Base-by-base conservation (phyloP, 2,888 invertebrate genomes). In the Crepidodera aurea region DNA sequence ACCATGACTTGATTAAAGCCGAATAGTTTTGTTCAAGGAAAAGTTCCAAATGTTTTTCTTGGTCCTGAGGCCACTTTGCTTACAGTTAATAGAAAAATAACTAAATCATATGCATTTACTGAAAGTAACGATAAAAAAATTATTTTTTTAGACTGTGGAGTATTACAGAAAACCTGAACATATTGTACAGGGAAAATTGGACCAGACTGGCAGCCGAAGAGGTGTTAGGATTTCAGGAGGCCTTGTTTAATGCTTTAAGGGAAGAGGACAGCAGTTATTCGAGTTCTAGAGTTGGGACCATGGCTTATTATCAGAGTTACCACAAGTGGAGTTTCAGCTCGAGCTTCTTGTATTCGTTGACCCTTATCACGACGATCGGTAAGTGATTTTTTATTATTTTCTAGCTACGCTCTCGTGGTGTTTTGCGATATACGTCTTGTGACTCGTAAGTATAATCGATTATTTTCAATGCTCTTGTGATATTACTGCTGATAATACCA, bases 281-380 rank as follows among this genome's bases (percentile, higher is more conserved):
- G 13, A 83, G 83, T 3, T 84, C 84, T 78, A 79, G 84, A 80
- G 74, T 66, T 13, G 76, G 76, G 2, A 71, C 81, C n/a, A 75
- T 77, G 60, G 73, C 74, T 44, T 77, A 78, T 63, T 69, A 75
- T 48, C 78, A 79, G 50, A 73, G 73, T 42, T 57, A 87, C 71
- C 90, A 91, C 77, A 86, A 90, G 71, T 96, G 96, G 95, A 93
- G 93, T 46, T 94, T 96, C 81, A 91, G 94, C 68, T 92, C 93
- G 69, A 94, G 95, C 71, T 93, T 96, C 78, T 85, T 97, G 51
- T 97, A 96, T 80, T 95, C 95, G 19, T 85, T 96, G 71, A 96
- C 96, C 13, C 88, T 97, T 69, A 96, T 96, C 77, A 96, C 96
- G 6, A 96, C 96, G 34, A 96, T 96, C 73, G 96, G 96, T 96